Percentiles rank a stretch among this genome's conserved stretches.
Conservation (phyloP, 2,888 invertebrate species). For the Chironomus tentans region DNA sequence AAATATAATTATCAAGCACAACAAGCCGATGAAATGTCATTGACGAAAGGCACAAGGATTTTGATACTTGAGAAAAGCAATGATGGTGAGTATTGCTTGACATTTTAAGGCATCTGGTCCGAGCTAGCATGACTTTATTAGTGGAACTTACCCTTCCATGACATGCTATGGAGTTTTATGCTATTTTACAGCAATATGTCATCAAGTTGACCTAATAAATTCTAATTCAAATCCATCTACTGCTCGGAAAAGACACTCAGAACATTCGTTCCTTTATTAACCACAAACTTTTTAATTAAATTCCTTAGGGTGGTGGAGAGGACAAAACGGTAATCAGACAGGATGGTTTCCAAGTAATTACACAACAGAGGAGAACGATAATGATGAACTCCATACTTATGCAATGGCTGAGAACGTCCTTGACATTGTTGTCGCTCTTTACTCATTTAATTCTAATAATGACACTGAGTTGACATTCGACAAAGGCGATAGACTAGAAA, state of each 20-base stretch:
- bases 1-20: conserved; percentile 94
- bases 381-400: conserved; percentile 80
- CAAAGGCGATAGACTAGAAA: conserved; percentile 92
- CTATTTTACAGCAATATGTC: no score
- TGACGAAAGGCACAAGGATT: conserved; percentile 90
- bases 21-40: conserved; percentile 89
- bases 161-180: no score
- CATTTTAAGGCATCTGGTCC: neutral
- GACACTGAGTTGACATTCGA: conserved; percentile 95
- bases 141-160: no score
- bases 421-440: conserved; percentile 91
- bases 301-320: conserved; percentile 79
- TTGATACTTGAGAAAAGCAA: conserved; percentile 95
- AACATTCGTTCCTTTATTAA: no score
- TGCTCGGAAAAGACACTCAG: no score
- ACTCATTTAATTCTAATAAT: conserved; percentile 87
- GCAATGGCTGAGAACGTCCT: conserved; percentile 93
- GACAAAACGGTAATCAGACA: conserved; percentile 57
- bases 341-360: conserved; percentile 98
- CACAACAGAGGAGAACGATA: conserved; percentile 83
- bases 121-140: conserved; percentile 28
- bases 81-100: conserved; percentile 53
- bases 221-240: no score
- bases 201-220: no score
- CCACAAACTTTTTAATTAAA: conserved; percentile 9